Percentiles rank a stretch among this genome's conserved stretches.
Evolutionary conservation across 2,113 vertebrate genomes (phyloP).

Genomic region (Anarrhichthys ocellatus): DNA sequence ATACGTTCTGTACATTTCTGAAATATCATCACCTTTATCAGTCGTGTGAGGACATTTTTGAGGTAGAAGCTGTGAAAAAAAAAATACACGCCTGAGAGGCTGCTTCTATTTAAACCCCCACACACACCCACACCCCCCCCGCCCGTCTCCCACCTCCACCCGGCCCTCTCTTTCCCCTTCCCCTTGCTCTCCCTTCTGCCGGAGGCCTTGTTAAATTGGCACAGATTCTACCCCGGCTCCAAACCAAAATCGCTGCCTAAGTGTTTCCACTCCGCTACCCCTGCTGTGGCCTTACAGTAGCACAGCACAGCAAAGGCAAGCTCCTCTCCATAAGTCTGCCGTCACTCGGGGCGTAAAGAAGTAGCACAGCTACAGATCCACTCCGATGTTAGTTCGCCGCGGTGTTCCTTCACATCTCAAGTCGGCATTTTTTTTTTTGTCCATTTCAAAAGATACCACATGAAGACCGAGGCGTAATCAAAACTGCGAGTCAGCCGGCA

Average conservation of each 20-base stretch:
- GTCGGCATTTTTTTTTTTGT: not conserved
- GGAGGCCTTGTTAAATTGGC: slow-evolving; percentile 73
- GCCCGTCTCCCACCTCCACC: slow-evolving; percentile 25
- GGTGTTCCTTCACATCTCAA: too few species aligned
- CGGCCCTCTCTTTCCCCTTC: slow-evolving; percentile 24
- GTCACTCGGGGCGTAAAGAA: slow-evolving; percentile 26
- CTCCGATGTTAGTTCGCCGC: not conserved
- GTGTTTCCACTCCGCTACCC: slow-evolving; percentile 76
- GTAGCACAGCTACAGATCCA: not conserved
- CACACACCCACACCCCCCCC: slow-evolving; percentile 37
- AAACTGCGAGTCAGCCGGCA: slow-evolving; percentile 40
- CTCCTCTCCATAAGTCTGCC: slow-evolving; percentile 1
- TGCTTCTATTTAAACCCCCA: slow-evolving; percentile 60
- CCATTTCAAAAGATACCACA: not conserved
- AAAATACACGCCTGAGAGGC: slow-evolving; percentile 16
- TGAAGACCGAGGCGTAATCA: slow-evolving; percentile 8
- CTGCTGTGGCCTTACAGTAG: slow-evolving; percentile 60
- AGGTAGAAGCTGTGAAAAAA: slow-evolving; percentile 7
- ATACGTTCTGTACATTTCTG: not conserved
- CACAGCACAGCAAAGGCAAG: slow-evolving; percentile 22
- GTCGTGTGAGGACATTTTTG: slow-evolving; percentile 3
- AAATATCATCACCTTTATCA: not conserved
- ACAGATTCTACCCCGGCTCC: slow-evolving; percentile 58
- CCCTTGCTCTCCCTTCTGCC: slow-evolving; percentile 54
- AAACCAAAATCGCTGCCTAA: slow-evolving; percentile 74